These are phyloP conservation scores for Drosophila histrio DNA, from an alignment of 2,888 invertebrate species.

Conservation along the genomic window DNA sequence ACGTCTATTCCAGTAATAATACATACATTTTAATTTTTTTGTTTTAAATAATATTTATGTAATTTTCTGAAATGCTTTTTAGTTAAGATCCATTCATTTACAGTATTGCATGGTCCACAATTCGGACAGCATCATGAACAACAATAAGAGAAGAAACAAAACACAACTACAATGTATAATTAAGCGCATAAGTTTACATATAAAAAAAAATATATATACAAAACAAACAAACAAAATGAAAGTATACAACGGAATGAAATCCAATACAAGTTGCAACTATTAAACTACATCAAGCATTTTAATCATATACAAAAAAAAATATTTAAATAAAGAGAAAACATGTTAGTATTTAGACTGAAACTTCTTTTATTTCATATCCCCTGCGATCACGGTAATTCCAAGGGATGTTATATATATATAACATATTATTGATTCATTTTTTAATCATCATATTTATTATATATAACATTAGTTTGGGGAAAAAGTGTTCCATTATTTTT, in stretches of 20 bases:
- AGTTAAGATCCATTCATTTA: constrained; percentile 39
- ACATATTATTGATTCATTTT: too few relatives aligned
- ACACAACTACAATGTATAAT: constrained; percentile 48
- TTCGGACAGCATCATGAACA: constrained; percentile 25
- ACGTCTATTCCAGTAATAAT: constrained; percentile 39
- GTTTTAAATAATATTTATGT: constrained; percentile 23
- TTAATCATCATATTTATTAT: too few relatives aligned
- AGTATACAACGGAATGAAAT: constrained; percentile 68
- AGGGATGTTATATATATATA: too few relatives aligned
- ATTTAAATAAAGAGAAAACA: constrained; percentile 70
- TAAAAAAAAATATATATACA: constrained; percentile 38
- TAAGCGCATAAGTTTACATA: constrained; percentile 60
- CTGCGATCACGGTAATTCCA: too few relatives aligned
- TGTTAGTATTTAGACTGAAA: constrained; percentile 57
- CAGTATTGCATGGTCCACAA: constrained; percentile 42
- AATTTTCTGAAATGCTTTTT: constrained; percentile 25
- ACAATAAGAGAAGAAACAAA: constrained; percentile 31
- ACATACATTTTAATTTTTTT: constrained; percentile 16
- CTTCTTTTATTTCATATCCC: not conserved
- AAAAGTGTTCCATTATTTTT: too few relatives aligned
- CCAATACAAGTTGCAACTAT: constrained; percentile 72
- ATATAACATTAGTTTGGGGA: too few relatives aligned
- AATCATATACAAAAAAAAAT: constrained; percentile 66
- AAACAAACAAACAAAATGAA: constrained; percentile 17
- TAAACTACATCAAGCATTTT: constrained; percentile 72